Evolutionary conservation across 2,888 invertebrate species (phyloP).

Genomic region (Mermis nigrescens): DNA sequence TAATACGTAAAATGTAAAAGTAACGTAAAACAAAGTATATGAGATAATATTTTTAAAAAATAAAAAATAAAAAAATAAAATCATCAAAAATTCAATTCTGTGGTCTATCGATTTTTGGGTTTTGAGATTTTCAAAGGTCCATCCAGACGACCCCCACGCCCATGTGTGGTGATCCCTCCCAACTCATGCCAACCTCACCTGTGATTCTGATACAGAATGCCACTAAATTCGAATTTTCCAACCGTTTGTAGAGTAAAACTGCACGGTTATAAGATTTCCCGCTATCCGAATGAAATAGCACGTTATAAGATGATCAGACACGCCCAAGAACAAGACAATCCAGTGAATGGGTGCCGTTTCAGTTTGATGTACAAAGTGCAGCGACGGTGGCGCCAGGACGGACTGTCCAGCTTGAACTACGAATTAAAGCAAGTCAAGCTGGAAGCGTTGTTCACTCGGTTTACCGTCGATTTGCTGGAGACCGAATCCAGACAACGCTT

Average conservation of each 20-base stretch:
- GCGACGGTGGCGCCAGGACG: slow-evolving; percentile 34
- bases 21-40: no score
- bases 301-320: slow-evolving; percentile 89
- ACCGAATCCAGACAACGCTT: slow-evolving; percentile 2
- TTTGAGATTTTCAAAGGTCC: no score
- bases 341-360: slow-evolving; percentile 38
- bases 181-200: no score
- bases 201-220: no score
- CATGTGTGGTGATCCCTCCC: no score
- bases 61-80: no score
- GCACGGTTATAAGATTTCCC: slow-evolving; percentile 54
- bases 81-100: no score
- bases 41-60: no score
- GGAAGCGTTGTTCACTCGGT: slow-evolving; percentile 9
- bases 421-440: slow-evolving; percentile 15
- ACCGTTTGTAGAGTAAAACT: slow-evolving; percentile 20
- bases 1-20: no score
- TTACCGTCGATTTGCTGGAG: slow-evolving; percentile 12
- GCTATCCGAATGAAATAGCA: slow-evolving; percentile 76
- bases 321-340: slow-evolving; percentile 67
- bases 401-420: slow-evolving; percentile 35
- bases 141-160: no score
- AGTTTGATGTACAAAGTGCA: slow-evolving; percentile 35
- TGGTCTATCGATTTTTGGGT: no score
- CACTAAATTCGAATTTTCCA: no score